Evolutionary conservation across 1,140 invertebrate species (phyloP).

Genomic region (Megalonaias nervosa): DNA sequence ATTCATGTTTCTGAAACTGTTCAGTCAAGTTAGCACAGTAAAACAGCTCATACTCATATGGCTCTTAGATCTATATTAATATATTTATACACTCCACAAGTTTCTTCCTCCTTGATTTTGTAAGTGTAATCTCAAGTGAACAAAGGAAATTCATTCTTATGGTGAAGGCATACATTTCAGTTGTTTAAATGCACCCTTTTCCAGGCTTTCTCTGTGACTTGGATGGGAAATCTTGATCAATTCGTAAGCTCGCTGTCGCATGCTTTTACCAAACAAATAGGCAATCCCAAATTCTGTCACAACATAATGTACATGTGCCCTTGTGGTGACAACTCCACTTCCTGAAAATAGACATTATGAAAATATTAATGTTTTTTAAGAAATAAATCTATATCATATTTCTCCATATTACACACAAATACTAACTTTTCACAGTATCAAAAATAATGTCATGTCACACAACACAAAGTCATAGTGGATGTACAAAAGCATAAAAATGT

Average conservation of each 20-base stretch:
- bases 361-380: neutral
- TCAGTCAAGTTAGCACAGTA: no score
- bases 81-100: no score
- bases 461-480: no score
- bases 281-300: constrained; percentile 96
- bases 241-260: constrained; percentile 90
- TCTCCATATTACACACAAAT: no score
- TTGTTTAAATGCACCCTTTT: constrained; percentile 90
- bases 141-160: constrained; percentile 50
- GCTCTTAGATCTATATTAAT: no score
- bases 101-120: no score
- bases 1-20: no score
- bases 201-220: constrained; percentile 83
- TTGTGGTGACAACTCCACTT: constrained; percentile 93
- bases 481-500: no score
- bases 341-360: constrained; percentile 74
- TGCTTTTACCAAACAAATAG: constrained; percentile 90
- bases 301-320: constrained; percentile 93
- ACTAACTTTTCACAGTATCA: no score
- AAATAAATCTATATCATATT: neutral
- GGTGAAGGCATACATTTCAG: constrained; percentile 88
- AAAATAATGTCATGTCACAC: no score
- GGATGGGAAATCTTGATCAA: constrained; percentile 94
- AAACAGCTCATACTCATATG: no score
- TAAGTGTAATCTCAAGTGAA: neutral